Conservation (phyloP, 2,113 vertebrate species). For the Nothoprocta pentlandii region DNA sequence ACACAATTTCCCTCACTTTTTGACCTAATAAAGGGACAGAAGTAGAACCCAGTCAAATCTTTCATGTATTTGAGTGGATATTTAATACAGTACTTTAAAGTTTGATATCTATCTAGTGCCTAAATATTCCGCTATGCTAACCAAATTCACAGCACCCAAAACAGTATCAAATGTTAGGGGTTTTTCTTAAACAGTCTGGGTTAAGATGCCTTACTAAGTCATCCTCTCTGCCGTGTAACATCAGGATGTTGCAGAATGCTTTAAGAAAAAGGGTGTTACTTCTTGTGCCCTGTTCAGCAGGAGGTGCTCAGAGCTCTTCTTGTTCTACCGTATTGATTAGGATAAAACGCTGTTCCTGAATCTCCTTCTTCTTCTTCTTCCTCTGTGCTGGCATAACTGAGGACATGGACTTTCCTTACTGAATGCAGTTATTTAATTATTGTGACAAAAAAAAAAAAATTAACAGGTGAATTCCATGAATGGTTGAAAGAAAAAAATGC, state of each 20-base stretch:
- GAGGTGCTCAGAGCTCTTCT: background rate
- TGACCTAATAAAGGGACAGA: constrained; percentile 64
- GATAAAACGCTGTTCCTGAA: constrained; percentile 20
- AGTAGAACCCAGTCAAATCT: constrained; percentile 57
- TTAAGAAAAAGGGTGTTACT: background rate
- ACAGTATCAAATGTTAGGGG: background rate
- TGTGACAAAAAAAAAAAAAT: background rate
- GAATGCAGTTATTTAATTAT: background rate
- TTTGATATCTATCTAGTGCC: constrained; percentile 50
- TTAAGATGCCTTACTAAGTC: background rate
- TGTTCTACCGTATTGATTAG: background rate
- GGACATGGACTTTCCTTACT: background rate
- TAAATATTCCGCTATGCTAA: constrained; percentile 53
- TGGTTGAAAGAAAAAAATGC: background rate
- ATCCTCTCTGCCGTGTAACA: background rate
- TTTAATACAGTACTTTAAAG: constrained; percentile 56
- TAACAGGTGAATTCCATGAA: background rate
- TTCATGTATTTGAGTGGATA: constrained; percentile 52
- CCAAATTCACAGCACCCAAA: background rate
- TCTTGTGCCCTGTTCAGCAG: background rate
- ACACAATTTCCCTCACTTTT: constrained; percentile 65
- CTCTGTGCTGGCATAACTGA: background rate
- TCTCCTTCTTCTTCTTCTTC: constrained; percentile 9
- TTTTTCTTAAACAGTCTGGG: background rate
- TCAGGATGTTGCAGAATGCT: background rate